Base-by-base conservation (phyloP, 1,140 invertebrate genomes). In the Paraescarpia echinospica region DNA sequence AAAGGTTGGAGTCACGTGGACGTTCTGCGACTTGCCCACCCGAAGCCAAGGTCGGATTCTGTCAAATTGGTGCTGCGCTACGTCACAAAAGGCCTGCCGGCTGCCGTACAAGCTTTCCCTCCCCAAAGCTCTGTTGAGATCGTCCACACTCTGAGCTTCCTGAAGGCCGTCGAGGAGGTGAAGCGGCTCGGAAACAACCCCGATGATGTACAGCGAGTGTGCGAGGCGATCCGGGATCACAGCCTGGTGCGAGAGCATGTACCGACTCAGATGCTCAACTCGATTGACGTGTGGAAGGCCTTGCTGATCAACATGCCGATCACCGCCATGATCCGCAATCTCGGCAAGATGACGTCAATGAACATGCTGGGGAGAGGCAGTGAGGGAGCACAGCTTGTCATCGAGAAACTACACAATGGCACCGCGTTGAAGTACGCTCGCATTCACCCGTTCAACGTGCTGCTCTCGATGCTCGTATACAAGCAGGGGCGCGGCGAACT, bases 1-100 rank as follows among this genome's bases (percentile, higher is more conserved):
- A 96, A 97, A 94, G 97, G 97, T 1, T 97, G 97, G 95, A 97
- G 97, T 1, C 97, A 98, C 94, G 97, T 97, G 93, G 97, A 97
- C 93, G 95, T 97, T n/a, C 95, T 98, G 1, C 97, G 97, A 93
- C 96, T 97, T 91, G 96, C 97, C 33, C 97, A 97, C 96, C 93
- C 96, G 12, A 96, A 96, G 93, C 92, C 94, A 31, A 77, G 34
- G 34, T 77, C 41, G 14, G 77, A 93, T 97, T 97, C 95, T 48
- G 96, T 95, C 88, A 95, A 96, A 94, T 95, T 97, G 88, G 95
- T 97, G 48, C 93, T 97, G 12, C 95, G 94, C 90, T 96, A 94
- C 92, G 90, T 94, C 35, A 92, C 94, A 34, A 95, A 94, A 93
- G 95, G 95, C 5, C 92, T 95, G 4, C 96, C 96, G 91, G 96